Conservation (phyloP, 2,113 vertebrate genomes). For the Heterocephalus glaber region DNA sequence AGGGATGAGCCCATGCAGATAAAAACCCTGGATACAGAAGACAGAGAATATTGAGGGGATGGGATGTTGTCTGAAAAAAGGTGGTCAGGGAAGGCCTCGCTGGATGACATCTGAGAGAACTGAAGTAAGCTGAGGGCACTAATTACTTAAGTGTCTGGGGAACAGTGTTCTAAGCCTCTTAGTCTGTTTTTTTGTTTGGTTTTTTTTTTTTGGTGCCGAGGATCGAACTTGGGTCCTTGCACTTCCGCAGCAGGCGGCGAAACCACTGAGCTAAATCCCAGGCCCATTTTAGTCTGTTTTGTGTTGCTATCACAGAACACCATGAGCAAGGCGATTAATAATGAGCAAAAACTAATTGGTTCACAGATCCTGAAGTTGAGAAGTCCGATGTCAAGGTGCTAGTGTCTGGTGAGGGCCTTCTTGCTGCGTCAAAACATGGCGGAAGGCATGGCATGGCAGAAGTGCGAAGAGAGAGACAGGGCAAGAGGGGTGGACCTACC, state of each 20-base stretch:
- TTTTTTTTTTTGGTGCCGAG: too few species aligned
- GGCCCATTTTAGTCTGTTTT: too few species aligned
- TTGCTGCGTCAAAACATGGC: background rate
- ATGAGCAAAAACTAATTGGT: background rate
- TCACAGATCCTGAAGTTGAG: background rate
- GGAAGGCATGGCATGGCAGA: background rate
- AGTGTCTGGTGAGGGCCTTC: background rate
- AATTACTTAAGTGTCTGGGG: background rate
- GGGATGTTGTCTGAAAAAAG: background rate
- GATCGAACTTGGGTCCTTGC: too few species aligned
- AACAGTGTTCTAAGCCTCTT: background rate
- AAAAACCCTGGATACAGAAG: background rate
- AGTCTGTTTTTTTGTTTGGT: too few species aligned
- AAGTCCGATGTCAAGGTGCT: background rate
- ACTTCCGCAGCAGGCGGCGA: too few species aligned
- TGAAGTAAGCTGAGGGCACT: background rate
- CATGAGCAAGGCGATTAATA: background rate
- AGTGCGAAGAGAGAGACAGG: background rate
- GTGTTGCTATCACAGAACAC: background rate
- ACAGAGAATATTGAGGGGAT: background rate
- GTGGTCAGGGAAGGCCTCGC: background rate
- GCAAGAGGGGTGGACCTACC: too few species aligned
- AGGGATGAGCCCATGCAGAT: background rate
- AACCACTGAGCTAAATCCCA: too few species aligned
- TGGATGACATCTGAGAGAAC: background rate